These are phyloP conservation scores for Cichladusa arquata DNA, from an alignment of 2,113 vertebrate genomes.

Conservation along the genomic window DNA sequence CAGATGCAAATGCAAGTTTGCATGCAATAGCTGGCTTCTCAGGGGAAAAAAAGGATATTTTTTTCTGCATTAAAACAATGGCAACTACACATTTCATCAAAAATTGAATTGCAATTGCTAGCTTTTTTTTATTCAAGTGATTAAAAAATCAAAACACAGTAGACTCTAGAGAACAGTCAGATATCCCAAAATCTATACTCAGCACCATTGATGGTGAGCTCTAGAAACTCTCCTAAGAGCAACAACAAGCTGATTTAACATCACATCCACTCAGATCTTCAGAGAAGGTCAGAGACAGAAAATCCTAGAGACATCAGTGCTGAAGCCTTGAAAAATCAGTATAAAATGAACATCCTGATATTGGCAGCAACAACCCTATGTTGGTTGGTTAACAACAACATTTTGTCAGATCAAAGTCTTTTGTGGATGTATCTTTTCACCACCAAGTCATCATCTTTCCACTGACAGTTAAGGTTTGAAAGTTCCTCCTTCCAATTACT, in stretches of 20 bases:
- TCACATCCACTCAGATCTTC: background rate
- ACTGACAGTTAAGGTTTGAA: background rate
- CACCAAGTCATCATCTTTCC: background rate
- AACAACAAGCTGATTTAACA: background rate
- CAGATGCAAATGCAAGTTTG: background rate
- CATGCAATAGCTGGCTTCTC: background rate
- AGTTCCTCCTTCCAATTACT: background rate
- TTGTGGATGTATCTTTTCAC: background rate
- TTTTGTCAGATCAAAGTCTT: background rate
- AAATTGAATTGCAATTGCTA: background rate
- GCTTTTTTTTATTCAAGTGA: background rate
- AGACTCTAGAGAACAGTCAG: background rate
- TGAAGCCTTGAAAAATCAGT: background rate
- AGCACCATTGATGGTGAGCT: background rate
- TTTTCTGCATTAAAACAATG: background rate
- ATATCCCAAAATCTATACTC: background rate
- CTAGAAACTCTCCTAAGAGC: background rate
- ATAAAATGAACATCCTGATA: background rate
- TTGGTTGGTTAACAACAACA: background rate
- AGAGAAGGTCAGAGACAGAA: background rate
- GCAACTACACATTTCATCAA: background rate
- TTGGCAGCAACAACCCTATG: background rate
- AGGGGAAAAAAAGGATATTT: rapidly evolving
- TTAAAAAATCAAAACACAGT: background rate
- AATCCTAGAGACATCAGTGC: background rate